phyloP scores from a whole-genome alignment of 2,113 vertebrate species.

The Chionis minor region DNA sequence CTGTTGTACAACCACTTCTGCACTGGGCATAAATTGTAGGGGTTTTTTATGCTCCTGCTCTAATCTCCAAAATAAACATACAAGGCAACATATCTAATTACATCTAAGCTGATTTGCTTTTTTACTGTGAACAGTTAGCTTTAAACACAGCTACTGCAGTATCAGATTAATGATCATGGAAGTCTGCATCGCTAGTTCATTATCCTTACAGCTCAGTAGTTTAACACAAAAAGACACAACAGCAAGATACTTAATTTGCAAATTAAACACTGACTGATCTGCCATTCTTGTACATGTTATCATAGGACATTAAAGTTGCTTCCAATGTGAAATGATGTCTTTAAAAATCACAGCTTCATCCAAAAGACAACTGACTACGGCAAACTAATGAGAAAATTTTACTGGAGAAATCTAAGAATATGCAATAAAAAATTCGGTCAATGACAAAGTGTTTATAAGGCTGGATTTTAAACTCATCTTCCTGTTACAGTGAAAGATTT shows the following conservation, averaged over 20 bases:
- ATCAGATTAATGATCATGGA: constrained; percentile 21
- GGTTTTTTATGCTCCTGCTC: not conserved
- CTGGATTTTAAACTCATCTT: not conserved
- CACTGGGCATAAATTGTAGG: not conserved
- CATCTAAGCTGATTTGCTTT: not conserved
- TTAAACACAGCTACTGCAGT: not conserved
- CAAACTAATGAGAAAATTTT: not conserved
- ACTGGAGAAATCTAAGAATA: not conserved
- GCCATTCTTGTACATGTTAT: constrained; percentile 37
- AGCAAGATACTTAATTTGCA: constrained; percentile 18
- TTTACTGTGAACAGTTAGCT: not conserved
- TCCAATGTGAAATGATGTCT: not conserved
- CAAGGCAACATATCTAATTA: not conserved
- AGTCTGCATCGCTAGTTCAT: constrained; percentile 9
- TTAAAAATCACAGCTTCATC: not conserved
- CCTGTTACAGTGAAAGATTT: not conserved
- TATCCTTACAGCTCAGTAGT: not conserved
- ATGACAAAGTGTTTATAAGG: not conserved
- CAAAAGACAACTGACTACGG: not conserved
- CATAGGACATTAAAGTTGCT: not conserved
- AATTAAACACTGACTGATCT: constrained; percentile 44
- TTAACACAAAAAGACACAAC: constrained; percentile 21
- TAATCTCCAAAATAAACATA: constrained; percentile 7
- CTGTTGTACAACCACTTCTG: not conserved
- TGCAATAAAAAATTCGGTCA: not conserved